These are phyloP conservation scores for Trichopria drosophilae DNA, from an alignment of 2,888 invertebrate species.

Conservation along the genomic window DNA sequence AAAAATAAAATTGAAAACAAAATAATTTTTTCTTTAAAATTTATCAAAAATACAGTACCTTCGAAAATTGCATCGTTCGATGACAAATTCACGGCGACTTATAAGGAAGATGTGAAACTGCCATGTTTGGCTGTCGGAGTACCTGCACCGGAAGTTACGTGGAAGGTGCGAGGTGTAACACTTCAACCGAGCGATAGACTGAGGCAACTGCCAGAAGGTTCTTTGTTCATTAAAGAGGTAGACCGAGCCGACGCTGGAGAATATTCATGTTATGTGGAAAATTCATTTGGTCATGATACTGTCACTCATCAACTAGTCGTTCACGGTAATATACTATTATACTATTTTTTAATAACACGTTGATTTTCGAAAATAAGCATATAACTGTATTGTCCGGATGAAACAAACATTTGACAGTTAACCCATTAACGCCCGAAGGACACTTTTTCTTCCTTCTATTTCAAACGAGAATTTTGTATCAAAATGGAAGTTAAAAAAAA, in stretches of 20 bases:
- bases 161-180: slow-evolving; percentile 77
- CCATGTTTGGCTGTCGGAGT: slow-evolving; percentile 92
- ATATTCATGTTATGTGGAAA: slow-evolving; percentile 91
- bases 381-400: no score
- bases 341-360: background rate
- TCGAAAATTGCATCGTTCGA: slow-evolving; percentile 95
- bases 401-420: no score
- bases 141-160: slow-evolving; percentile 84
- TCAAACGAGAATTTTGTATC: no score
- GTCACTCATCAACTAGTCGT: slow-evolving; percentile 88
- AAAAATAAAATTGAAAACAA: background rate
- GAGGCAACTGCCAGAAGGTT: slow-evolving; percentile 84
- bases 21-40: background rate
- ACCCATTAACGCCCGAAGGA: no score
- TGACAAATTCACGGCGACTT: slow-evolving; percentile 87
- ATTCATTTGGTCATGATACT: slow-evolving; percentile 89
- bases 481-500: no score
- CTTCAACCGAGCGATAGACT: slow-evolving; percentile 81
- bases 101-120: slow-evolving; percentile 87
- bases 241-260: slow-evolving; percentile 90
- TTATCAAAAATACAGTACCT: slow-evolving; percentile 77
- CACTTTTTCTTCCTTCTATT: no score
- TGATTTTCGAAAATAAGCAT: no score
- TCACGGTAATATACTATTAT: slow-evolving; percentile 63
- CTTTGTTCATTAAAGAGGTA: slow-evolving; percentile 86